Conservation (phyloP, 1,140 invertebrate species). For the Eupristina koningsbergeri region DNA sequence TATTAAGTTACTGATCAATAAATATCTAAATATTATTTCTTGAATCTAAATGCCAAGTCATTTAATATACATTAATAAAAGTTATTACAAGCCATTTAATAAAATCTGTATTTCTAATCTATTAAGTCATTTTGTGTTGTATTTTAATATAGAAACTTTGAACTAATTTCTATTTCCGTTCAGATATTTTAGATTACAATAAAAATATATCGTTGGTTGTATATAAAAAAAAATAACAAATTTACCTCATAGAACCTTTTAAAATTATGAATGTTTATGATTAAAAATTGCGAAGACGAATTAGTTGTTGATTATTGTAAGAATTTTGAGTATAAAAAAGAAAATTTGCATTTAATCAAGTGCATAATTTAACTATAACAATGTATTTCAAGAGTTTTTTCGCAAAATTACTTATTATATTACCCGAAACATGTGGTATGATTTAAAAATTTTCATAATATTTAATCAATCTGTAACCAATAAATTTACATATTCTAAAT, state of each 20-base stretch:
- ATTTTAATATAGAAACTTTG: neutral
- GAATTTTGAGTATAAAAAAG: too few relatives aligned
- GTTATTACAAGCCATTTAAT: neutral
- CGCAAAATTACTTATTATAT: too few relatives aligned
- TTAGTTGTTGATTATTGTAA: too few relatives aligned
- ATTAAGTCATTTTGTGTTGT: neutral
- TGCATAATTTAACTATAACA: too few relatives aligned
- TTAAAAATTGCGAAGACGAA: too few relatives aligned
- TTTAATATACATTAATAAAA: neutral
- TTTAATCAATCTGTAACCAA: neutral
- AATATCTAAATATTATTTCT: neutral
- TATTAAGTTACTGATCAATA: neutral
- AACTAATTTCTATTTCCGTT: neutral
- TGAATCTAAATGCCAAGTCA: too few relatives aligned
- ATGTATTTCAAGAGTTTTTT: too few relatives aligned
- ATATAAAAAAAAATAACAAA: neutral
- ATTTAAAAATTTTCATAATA: neutral
- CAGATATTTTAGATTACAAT: conserved; percentile 1
- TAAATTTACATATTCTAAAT: neutral
- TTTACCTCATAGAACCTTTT: neutral
- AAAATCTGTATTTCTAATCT: neutral
- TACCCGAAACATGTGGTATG: too few relatives aligned
- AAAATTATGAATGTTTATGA: neutral
- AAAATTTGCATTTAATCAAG: too few relatives aligned
- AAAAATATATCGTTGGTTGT: neutral